Evolutionary conservation across 2,797 vertebrate species (phyloP), one percentile per base, ranked within the genome.

Genomic region (Chaunax sp.): DNA sequence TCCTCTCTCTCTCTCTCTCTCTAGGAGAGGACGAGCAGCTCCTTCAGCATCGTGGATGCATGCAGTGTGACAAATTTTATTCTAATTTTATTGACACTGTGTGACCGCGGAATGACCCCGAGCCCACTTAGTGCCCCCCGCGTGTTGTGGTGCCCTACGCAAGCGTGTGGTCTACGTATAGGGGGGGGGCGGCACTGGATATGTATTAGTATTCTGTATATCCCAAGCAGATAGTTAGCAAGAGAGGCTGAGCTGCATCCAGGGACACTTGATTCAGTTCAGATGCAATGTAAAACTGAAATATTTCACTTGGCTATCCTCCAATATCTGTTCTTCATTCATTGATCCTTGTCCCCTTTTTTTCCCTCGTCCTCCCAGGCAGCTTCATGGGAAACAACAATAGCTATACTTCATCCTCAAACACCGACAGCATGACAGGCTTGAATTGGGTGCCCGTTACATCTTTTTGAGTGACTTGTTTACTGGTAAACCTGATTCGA

Each of bases 391-490:
- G 69, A 38, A 81, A 78, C 78, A 81, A 78, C 80, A 78, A 79
- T 63, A 58, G 64, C 75, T 28, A 57, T 65, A 58, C 59, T 76
- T 83, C 61, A 45, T 88, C 70, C 75, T 86, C 73, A 72, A 69
- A 88, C 75, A 67, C 74, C 81, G 82, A 87, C 82, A 71, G 71
- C 47, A 66, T 66, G 81, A 89, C 90, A 87, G 83, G 52, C 75
- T 85, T 80, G 86, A 90, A 92, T 92, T 87, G 92, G 86, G 73
- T 85, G 86, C 78, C 87, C 90, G 81, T 90, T 92, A 89, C 82
- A 77, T 86, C 44, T 53, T 61, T 85, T 76, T 75, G 86, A 87
- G 78, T 78, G 81, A 84, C 80, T 87, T 90, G 80, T 89, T 92
- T 88, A 80, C 75, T 64, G 67, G 69, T 84, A 87, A 85, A 81